Evolutionary conservation across 1,140 invertebrate species (phyloP), one percentile per base, ranked within the genome.

Genomic region (Diuraphis noxia): DNA sequence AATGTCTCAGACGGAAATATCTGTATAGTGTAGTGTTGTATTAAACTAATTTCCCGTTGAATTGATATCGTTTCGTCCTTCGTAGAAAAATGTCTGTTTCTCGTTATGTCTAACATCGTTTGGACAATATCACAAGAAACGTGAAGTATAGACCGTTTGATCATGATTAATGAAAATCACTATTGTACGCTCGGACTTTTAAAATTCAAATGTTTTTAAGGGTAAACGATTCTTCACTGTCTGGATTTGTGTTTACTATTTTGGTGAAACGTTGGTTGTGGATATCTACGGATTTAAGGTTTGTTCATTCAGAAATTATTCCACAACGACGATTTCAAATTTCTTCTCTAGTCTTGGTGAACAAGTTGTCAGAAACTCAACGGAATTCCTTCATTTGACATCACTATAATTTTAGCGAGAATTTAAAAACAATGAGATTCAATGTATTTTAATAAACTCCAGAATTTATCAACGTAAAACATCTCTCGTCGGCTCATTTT

Each of bases 271-370:
- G 43, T 43, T 19, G 7, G 13, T 30, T 41, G 19, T 84, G 38
- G 81, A 21, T 86, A 86, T 86, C 49, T 86, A 86, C n/a, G 43
- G 34, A 38, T 52, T 49, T 25, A 52, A 49, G 46, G 43, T 86
- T 86, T 86, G 52, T 86, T 86, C 85, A 52, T 52, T 86, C 85
- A 86, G 46, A 86, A 86, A 43, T 46, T 30, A 25, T 86, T n/a
- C 23, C 34, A 34, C 34, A 52, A 86, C 43, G 25, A 52, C 46
- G 34, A 86, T 38, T 86, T 36, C 34, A 46, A 86, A 86, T 86
- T 52, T 86, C 85, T 86, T 86, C 46, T 49, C 49, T 36, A 86
- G 43, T 82, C 38, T n/a, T n/a, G n/a, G n/a, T n/a, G n/a, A n/a
- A n/a, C n/a, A n/a, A n/a, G n/a, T n/a, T n/a, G n/a, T 85, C 25